phyloP scores from a whole-genome alignment of 2,888 invertebrate species.

The Tiliacea aurago region DNA sequence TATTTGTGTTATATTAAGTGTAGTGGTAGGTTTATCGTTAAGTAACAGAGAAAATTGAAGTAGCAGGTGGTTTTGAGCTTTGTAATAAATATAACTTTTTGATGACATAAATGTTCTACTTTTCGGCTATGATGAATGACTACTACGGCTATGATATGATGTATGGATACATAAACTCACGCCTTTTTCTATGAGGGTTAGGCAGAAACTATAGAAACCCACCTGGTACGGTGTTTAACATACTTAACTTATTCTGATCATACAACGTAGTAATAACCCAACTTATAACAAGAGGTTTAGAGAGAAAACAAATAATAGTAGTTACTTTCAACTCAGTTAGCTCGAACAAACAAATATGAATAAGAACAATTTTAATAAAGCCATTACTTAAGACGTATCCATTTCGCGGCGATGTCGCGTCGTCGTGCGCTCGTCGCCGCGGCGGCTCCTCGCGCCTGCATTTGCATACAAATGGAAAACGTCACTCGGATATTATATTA shows the following conservation, averaged over 20 bases:
- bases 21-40: conserved; percentile 7
- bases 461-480: conserved; percentile 88
- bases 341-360: conserved; percentile 53
- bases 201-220: background rate
- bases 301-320: background rate
- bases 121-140: too few relatives aligned
- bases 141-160: too few relatives aligned
- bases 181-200: too few relatives aligned
- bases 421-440: conserved; percentile 60
- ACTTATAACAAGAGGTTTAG: background rate
- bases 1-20: conserved; percentile 43
- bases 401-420: conserved; percentile 60
- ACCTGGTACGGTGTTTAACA: background rate
- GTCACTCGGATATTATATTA: conserved; percentile 82
- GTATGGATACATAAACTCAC: background rate
- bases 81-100: background rate
- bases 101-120: background rate
- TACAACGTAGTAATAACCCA: background rate
- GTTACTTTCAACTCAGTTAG: background rate
- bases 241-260: background rate
- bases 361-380: conserved; percentile 64
- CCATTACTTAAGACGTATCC: conserved; percentile 71
- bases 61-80: background rate
- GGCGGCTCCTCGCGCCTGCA: conserved; percentile 66
- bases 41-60: conserved; percentile 1